phyloP scores from a whole-genome alignment of 2,113 vertebrate species.

The Pluvialis apricaria region DNA sequence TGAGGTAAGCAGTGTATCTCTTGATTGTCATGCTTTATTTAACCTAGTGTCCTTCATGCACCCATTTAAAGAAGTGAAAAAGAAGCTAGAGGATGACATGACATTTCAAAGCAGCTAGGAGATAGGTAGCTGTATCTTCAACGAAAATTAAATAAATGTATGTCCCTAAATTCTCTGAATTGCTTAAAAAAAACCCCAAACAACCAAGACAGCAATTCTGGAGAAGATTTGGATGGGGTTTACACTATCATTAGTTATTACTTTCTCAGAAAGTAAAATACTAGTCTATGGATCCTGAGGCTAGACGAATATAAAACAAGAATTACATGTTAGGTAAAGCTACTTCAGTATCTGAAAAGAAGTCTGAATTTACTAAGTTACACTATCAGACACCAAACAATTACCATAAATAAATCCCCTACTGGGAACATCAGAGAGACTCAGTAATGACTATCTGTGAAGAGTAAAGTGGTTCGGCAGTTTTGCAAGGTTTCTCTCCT shows the following conservation, averaged over 20 bases:
- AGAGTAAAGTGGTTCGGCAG: neutral
- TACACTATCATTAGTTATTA: neutral
- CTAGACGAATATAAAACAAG: neutral
- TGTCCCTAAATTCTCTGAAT: neutral
- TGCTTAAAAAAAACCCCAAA: neutral
- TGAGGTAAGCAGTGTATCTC: neutral
- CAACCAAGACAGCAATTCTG: neutral
- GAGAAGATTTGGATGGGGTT: neutral
- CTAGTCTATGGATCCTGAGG: neutral
- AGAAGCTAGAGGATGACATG: neutral
- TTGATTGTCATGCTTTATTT: neutral
- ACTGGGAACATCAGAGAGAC: neutral
- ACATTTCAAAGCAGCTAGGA: constrained; percentile 1
- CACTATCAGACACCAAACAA: neutral
- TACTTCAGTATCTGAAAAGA: neutral
- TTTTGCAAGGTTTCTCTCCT: neutral
- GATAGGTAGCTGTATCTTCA: neutral
- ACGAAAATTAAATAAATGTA: neutral
- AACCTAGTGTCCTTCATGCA: neutral
- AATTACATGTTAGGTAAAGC: neutral
- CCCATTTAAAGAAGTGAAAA: neutral
- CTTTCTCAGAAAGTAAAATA: neutral
- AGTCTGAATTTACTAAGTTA: neutral
- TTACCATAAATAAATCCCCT: neutral
- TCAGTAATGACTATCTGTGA: neutral